Evolutionary conservation across 2,797 vertebrate genomes (phyloP).

Genomic region (Sebastolobus altivelis): DNA sequence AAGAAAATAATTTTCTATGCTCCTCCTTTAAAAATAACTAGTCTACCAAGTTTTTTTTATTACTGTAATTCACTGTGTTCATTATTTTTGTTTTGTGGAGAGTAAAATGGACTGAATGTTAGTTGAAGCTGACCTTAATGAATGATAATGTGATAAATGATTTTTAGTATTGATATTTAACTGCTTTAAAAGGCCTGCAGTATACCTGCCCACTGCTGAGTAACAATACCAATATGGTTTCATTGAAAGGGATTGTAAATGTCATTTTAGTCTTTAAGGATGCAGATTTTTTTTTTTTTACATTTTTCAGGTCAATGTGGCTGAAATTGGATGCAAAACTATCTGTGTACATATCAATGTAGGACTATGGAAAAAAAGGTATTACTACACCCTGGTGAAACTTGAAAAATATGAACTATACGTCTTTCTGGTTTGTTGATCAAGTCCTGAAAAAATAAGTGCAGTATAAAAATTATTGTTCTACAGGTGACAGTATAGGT

Average conservation of each 20-base stretch:
- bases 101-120: constrained; percentile 74
- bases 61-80: constrained; percentile 61
- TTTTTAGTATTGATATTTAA: constrained; percentile 66
- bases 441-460: constrained; percentile 55
- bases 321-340: constrained; percentile 64
- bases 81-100: constrained; percentile 58
- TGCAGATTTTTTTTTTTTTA: constrained; percentile 65
- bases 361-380: constrained; percentile 50
- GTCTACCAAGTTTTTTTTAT: constrained; percentile 62
- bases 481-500: constrained; percentile 35
- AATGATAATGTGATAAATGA: constrained; percentile 71
- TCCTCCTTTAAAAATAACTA: constrained; percentile 42
- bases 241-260: constrained; percentile 82
- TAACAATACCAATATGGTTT: constrained; percentile 59
- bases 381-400: constrained; percentile 76
- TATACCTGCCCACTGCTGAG: constrained; percentile 58
- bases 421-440: constrained; percentile 58
- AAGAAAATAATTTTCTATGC: constrained; percentile 50
- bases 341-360: constrained; percentile 70
- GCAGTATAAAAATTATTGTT: constrained; percentile 46
- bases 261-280: constrained; percentile 63
- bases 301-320: constrained; percentile 65
- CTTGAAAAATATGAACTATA: constrained; percentile 69
- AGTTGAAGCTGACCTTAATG: constrained; percentile 68
- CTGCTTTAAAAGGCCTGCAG: constrained; percentile 59